phyloP scores from a whole-genome alignment of 1,140 invertebrate species.

The Euglossa dilemma region DNA sequence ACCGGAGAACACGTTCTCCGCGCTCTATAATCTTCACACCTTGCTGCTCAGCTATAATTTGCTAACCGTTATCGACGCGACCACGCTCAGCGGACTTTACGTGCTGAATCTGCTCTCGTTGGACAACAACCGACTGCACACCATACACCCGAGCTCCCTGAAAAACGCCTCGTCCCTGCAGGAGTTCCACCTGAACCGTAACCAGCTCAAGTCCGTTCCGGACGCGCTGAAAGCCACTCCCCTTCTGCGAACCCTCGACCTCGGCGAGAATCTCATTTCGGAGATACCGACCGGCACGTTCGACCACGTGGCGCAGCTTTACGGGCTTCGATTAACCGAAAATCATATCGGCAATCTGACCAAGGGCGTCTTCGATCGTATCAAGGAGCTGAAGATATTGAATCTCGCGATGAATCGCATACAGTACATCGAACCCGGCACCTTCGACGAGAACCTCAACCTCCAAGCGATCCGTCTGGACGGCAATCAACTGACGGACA shows the following conservation, averaged over 20 bases:
- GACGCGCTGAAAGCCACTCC: constrained; percentile 91
- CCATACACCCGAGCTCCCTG: constrained; percentile 90
- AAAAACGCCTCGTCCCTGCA: constrained; percentile 92
- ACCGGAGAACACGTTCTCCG: constrained; percentile 91
- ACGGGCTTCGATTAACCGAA: constrained; percentile 92
- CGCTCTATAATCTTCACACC: constrained; percentile 91
- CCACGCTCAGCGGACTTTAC: constrained; percentile 90
- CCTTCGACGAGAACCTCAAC: constrained; percentile 92
- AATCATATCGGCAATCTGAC: constrained; percentile 94
- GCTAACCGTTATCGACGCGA: constrained; percentile 89
- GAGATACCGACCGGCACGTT: constrained; percentile 92
- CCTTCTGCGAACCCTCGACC: constrained; percentile 91
- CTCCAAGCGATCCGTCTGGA: constrained; percentile 94
- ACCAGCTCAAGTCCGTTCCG: constrained; percentile 92
- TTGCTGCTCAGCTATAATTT: constrained; percentile 94
- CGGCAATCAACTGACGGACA: constrained; percentile 93
- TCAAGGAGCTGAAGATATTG: constrained; percentile 92
- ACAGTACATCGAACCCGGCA: constrained; percentile 91
- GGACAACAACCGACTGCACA: constrained; percentile 91
- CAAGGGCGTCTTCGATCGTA: constrained; percentile 91
- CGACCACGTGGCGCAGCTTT: constrained; percentile 89
- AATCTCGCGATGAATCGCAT: constrained; percentile 95
- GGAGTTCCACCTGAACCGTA: constrained; percentile 94
- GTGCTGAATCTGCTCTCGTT: constrained; percentile 90
- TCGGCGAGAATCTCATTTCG: constrained; percentile 94